These are phyloP conservation scores for Scelioninae gen. 2 DNA, from an alignment of 2,888 invertebrate genomes.

Conservation along the genomic window DNA sequence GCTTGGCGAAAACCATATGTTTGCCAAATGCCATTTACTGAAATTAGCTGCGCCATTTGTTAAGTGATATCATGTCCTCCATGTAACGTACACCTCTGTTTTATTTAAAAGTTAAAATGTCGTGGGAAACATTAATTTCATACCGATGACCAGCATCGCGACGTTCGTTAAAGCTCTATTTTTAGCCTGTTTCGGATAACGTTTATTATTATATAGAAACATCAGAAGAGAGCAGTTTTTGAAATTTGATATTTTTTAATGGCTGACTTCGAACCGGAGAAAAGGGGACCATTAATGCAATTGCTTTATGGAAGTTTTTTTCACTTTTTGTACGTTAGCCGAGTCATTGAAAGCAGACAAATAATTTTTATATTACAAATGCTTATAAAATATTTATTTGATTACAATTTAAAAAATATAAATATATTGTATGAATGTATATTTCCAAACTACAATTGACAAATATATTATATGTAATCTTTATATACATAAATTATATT, in stretches of 20 bases:
- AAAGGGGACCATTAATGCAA: slow-evolving; percentile 26
- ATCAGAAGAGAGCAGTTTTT: slow-evolving; percentile 28
- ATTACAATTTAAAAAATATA: too few relatives aligned
- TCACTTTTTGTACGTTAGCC: too few relatives aligned
- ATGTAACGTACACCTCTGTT: slow-evolving; percentile 49
- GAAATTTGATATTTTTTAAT: slow-evolving; percentile 35
- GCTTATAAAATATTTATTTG: too few relatives aligned
- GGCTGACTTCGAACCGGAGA: slow-evolving; percentile 15
- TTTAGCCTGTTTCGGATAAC: slow-evolving; percentile 41
- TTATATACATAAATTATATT: too few relatives aligned
- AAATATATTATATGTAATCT: too few relatives aligned
- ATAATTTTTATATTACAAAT: too few relatives aligned
- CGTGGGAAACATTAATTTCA: slow-evolving; percentile 54
- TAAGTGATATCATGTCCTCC: slow-evolving; percentile 51
- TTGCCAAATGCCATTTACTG: slow-evolving; percentile 59
- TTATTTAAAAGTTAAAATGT: slow-evolving; percentile 55
- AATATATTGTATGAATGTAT: too few relatives aligned
- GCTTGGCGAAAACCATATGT: slow-evolving; percentile 53
- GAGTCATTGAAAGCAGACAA: too few relatives aligned
- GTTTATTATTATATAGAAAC: slow-evolving; percentile 48
- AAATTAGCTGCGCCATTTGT: slow-evolving; percentile 58
- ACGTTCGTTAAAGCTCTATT: slow-evolving; percentile 46
- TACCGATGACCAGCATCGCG: slow-evolving; percentile 43
- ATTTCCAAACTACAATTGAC: too few relatives aligned
- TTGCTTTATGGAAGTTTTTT: too few relatives aligned